Percentiles rank a stretch among this genome's conserved stretches.
Evolutionary conservation across 2,797 vertebrate genomes (phyloP).

Genomic region (Chiroxiphia lanceolata): DNA sequence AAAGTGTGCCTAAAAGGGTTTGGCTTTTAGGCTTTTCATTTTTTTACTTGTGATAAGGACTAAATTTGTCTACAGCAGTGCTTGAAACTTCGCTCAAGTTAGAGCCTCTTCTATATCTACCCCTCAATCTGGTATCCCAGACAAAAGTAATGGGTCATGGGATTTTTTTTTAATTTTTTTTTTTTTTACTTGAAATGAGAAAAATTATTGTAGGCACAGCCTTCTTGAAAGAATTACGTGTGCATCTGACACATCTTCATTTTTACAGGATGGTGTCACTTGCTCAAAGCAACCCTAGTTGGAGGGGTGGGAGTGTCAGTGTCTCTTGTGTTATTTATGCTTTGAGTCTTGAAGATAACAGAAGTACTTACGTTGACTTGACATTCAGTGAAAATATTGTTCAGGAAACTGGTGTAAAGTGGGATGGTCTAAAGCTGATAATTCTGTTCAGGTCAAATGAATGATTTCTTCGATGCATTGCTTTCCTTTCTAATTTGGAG

Average conservation of each 20-base stretch:
- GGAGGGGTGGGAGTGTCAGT: background rate
- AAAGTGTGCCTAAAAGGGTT: background rate
- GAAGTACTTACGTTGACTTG: background rate
- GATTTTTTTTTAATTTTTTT: background rate
- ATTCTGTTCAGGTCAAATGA: background rate
- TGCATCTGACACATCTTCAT: constrained; percentile 7
- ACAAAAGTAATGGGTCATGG: background rate
- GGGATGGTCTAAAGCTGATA: background rate
- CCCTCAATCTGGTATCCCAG: background rate
- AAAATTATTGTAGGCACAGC: background rate
- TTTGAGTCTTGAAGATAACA: background rate
- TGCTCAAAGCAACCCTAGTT: constrained; percentile 1
- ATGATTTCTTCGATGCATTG: background rate
- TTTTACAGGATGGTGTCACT: constrained; percentile 24
- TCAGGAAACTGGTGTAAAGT: background rate
- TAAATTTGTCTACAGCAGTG: background rate
- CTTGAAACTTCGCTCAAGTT: background rate
- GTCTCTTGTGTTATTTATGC: constrained; percentile 5
- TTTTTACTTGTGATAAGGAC: background rate
- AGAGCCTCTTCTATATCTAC: background rate
- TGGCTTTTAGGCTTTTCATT: background rate
- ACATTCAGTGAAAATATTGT: background rate
- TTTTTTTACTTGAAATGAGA: background rate
- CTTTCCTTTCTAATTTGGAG: background rate
- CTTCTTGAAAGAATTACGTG: background rate